A percentile compares a stretch with the other conserved stretches of the same genome.
phyloP scores from a whole-genome alignment of 2,797 vertebrate genomes.

The Picus viridis region DNA sequence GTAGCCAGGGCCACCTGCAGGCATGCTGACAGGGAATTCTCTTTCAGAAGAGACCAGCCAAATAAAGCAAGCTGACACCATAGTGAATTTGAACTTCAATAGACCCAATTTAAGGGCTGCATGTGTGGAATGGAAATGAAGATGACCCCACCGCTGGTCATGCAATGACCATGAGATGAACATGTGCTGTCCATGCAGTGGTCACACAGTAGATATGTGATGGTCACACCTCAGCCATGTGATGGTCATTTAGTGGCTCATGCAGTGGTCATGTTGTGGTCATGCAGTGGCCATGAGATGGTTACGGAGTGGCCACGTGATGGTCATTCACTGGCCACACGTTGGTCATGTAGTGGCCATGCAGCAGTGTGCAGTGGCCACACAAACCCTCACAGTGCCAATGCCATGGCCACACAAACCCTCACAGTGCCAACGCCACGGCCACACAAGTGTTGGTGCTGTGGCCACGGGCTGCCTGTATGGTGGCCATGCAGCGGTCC shows the following conservation, averaged over 20 bases:
- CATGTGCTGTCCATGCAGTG: not conserved
- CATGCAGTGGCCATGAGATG: too few relatives aligned
- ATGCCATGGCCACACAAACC: too few relatives aligned
- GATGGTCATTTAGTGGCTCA: not conserved
- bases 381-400: not conserved
- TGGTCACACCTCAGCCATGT: not conserved
- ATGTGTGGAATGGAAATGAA: not conserved
- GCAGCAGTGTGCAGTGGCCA: too few relatives aligned
- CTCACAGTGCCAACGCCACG: not conserved
- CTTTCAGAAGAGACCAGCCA: not conserved
- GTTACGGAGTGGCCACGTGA: too few relatives aligned
- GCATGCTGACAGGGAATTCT: not conserved
- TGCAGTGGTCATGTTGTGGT: too few relatives aligned
- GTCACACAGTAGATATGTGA: not conserved
- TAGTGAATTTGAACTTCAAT: constrained; percentile 69
- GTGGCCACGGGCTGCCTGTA: rapidly evolving
- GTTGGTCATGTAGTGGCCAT: too few relatives aligned
- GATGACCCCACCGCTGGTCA: not conserved
- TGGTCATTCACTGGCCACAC: too few relatives aligned
- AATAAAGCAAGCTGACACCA: constrained; percentile 53
- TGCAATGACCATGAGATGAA: not conserved
- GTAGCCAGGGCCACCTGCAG: not conserved
- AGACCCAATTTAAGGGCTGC: constrained; percentile 63
- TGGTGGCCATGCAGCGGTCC: rapidly evolving
- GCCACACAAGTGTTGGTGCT: rapidly evolving